Evolutionary conservation across 1,140 invertebrate species (phyloP), one percentile per base, ranked within the genome.

Genomic region (Drosophila lowei): DNA sequence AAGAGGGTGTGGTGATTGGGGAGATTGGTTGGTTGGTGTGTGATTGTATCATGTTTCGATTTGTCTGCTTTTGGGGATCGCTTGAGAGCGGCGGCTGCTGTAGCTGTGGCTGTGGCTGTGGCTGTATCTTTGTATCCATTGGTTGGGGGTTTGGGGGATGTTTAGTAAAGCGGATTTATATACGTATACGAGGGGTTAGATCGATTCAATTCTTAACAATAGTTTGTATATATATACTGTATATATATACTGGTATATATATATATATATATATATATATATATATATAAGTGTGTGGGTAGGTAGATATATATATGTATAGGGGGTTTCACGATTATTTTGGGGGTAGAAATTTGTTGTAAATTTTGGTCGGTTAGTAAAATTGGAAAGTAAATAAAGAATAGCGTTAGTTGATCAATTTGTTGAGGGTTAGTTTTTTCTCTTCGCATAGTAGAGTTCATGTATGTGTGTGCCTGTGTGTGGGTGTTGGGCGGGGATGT

Each of bases 381-480:
- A 77, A 62, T 79, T 79, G 79, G 59, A 83, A 80, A 81, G 55
- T 83, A 64, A 77, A 77, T 81, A 73, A 48, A 74, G 65, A 59
- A 67, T 78, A 80, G 78, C 78, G 57, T 81, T 83, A 83, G 79
- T 73, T 59, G 63, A 68, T 68, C 65, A 64, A 60, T 64, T 62
- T 46, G 11, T 42, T 49, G 66, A 57, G 34, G 34, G 11, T 59
- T 47, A 42, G 46, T 25, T 41, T 52, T 47, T 57, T 46, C 13
- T 60, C 49, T 73, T 63, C 62, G 58, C 54, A 68, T 65, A 70
- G 58, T 44, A 68, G 54, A 68, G 18, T 68, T 67, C 43, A 70
- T 59, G 64, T 77, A 53, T 79, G 70, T 56, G 55, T 77, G 52
- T 46, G 75, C 50, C 28, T 58, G 46, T 54, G 52, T 58, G 56